Base-by-base conservation (phyloP, 2,113 vertebrate genomes). In the Chrysemys picta region DNA sequence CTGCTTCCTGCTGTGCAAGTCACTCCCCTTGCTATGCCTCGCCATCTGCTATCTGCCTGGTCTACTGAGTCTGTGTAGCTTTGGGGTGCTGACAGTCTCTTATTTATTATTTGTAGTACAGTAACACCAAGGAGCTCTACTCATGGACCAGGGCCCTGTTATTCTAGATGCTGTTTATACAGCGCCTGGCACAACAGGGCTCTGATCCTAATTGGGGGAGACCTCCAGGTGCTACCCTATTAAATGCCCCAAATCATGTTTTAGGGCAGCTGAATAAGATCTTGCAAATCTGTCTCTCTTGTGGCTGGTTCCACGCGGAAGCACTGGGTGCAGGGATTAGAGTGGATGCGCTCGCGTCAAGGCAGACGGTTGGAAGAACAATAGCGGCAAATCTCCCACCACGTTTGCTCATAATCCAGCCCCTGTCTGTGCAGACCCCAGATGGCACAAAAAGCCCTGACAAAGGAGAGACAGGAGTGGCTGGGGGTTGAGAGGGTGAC, bases 391-490 rank as follows among this genome's bases (percentile, higher is more conserved):
- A 94, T 38, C 57, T 95, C 52, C 89, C 29, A 57, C 76, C 0
- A 0, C 93, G 86, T 86, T 81, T 90, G 72, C 27, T 75, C 82
- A 82, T 94, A 88, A 95, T 95, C 93, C 93, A 94, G 85, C 16
- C 45, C 89, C 91, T 95, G 93, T 85, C 89, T 85, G 85, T 16
- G 54, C 38, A 93, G 94, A 95, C 97, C 89, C 53, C 9, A 95
- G 96, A 96, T 87, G 97, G 97, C 94, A 93, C 89, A 91, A 95
- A 79, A 10, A 2, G 79, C 57, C 53, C 2, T 10, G 54, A 42
- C 31, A 88, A 49, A 53, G 38, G 53, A 96, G 35, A 52, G 84
- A 72, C 69, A 95, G 95, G 92, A 65, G 31, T 89, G 93, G 90
- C 85, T 89, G 94, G 84, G 75, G 90, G 56, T 59, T 94, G 79